Base-by-base conservation (phyloP, 2,113 vertebrate genomes). In the Epinephelus moara region DNA sequence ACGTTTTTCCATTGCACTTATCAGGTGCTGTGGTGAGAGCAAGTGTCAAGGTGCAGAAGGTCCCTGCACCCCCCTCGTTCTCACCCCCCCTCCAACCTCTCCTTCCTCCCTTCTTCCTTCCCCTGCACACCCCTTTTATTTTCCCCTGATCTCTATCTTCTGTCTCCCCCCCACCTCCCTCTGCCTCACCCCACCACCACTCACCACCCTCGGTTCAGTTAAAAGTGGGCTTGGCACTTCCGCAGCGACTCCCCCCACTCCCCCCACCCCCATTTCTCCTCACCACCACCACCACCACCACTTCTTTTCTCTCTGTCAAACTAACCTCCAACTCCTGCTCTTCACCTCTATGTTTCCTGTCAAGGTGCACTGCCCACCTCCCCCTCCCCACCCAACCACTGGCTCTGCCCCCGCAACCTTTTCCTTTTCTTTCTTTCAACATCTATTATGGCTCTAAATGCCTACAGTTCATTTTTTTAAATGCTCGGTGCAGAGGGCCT, bases 1-100 rank as follows among this genome's bases (percentile, higher is more conserved):
- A 95, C 93, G 80, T 93, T 96, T 97, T 97, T 96, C 96, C 97
- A 97, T 93, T 93, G 95, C 92, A 95, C 95, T 96, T 97, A 97
- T 97, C 97, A 96, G 97, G 96, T 96, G 89, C 93, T 96, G 96
- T 89, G 95, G 96, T 94, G 91, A 93, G 92, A 91, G 86, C 92
- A 25, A 83, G 45, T 94, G 93, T 95, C 92, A 96, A 96, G 95
- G 95, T 96, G 94, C 88, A 95, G 93, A 84, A 94, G 86, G 93
- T 94, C 91, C n/a, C 82, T 49, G 71, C 82, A 25, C 72, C 76
- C 81, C 71, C 30, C 59, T 0, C 17, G 3, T 19, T 19, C 59
- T 25, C 53, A 45, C 57, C 60, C 69, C 47, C 18, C 15, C 15
- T 1, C 69, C 82, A 78, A 84, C 61, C 83, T 84, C 78, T 52